A percentile compares a stretch with the other conserved stretches of the same genome.
phyloP scores from a whole-genome alignment of 2,888 invertebrate species.

The Sturmia bella region DNA sequence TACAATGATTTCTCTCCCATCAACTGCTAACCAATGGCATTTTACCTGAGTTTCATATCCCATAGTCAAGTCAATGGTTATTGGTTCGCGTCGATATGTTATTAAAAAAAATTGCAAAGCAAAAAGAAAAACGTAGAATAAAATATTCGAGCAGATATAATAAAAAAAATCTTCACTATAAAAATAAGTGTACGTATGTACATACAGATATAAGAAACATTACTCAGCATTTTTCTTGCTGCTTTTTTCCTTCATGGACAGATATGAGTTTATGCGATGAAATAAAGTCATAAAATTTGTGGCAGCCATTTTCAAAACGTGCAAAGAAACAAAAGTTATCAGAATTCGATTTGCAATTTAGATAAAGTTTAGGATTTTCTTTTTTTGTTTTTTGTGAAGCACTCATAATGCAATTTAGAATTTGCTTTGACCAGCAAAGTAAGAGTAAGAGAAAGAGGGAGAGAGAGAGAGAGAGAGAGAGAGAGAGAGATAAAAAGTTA shows the following conservation, averaged over 20 bases:
- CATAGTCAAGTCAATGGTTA: conserved; percentile 78
- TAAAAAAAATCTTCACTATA: conserved; percentile 57
- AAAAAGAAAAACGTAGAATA: conserved; percentile 51
- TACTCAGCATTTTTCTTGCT: conserved; percentile 12
- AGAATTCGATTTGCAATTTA: conserved; percentile 8
- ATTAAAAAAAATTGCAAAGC: conserved; percentile 74
- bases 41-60: conserved; percentile 74
- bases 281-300: conserved; percentile 66
- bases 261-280: conserved; percentile 50
- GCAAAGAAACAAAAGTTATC: neutral
- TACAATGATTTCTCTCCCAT: conserved; percentile 57
- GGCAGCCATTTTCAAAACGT: conserved; percentile 60
- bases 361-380: neutral
- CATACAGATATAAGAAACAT: conserved; percentile 15
- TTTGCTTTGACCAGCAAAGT: too few species aligned
- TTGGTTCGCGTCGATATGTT: conserved; percentile 80
- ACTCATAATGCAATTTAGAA: neutral
- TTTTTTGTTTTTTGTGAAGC: neutral
- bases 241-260: conserved; percentile 31
- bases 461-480: too few species aligned
- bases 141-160: conserved; percentile 39
- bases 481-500: too few species aligned
- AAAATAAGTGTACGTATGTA: conserved; percentile 32
- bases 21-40: conserved; percentile 77
- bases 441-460: too few species aligned